A percentile compares a stretch with the other conserved stretches of the same genome.
These are phyloP conservation scores for Drosophila picticornis DNA, from an alignment of 2,888 invertebrate species.

Conservation along the genomic window DNA sequence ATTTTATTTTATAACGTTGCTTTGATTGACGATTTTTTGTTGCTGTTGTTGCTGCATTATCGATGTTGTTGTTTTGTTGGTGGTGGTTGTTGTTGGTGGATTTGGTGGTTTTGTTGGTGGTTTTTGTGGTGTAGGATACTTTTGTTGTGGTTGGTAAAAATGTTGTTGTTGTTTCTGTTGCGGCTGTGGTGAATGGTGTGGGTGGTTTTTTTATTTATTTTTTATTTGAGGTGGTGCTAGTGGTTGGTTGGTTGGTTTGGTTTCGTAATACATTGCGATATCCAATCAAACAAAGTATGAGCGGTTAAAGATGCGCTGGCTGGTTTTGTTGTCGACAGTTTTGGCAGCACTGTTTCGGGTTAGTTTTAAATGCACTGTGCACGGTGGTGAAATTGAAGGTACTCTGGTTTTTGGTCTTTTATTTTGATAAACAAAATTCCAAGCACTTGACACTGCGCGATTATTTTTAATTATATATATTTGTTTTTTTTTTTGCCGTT, in stretches of 20 bases:
- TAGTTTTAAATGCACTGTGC: conserved; percentile 62
- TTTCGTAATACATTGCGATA: conserved; percentile 15
- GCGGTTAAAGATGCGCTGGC: conserved; percentile 58
- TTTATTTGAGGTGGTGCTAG: conserved; percentile 36
- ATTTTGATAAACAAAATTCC: conserved; percentile 16
- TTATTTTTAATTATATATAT: conserved; percentile 5
- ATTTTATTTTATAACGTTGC: conserved; percentile 35
- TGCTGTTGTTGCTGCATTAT: conserved; percentile 39
- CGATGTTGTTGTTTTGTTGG: conserved; percentile 49
- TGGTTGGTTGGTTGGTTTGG: conserved; percentile 39
- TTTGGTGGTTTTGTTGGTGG: conserved; percentile 25
- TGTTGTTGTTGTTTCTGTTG: conserved; percentile 41
- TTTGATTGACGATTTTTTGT: conserved; percentile 32
- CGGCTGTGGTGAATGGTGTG: conserved; percentile 68
- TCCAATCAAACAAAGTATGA: conserved; percentile 59
- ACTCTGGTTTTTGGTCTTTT: conserved; percentile 1
- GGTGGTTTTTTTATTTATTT: conserved; percentile 30
- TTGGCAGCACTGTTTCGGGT: conserved; percentile 51
- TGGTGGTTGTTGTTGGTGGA: conserved; percentile 32
- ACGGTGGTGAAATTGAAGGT: conserved; percentile 6
- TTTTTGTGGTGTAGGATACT: conserved; percentile 59
- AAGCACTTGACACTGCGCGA: conserved; percentile 52
- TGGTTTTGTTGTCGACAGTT: conserved; percentile 37
- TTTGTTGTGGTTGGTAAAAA: conserved; percentile 40
- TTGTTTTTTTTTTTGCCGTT: not conserved